Evolutionary conservation across 2,888 invertebrate species (phyloP).

Genomic region (Furcula furcula): DNA sequence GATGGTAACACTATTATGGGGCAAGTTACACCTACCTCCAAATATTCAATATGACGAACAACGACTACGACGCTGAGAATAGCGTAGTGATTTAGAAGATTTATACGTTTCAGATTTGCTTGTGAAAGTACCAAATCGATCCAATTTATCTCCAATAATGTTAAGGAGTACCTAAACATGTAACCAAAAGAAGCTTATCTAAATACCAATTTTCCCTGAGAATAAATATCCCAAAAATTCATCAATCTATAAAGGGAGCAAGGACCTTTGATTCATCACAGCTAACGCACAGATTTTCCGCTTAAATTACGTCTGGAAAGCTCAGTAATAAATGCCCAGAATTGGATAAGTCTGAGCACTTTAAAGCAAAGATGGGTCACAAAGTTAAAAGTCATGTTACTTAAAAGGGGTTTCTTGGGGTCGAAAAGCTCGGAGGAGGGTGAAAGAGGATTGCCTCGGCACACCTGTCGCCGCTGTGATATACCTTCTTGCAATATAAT

Average conservation of each 20-base stretch:
- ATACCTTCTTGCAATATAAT: slow-evolving; percentile 48
- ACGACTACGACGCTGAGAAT: too few relatives aligned
- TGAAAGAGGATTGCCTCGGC: slow-evolving; percentile 69
- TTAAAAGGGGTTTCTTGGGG: slow-evolving; percentile 76
- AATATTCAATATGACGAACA: too few relatives aligned
- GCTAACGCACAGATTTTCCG: slow-evolving; percentile 33
- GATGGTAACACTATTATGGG: too few relatives aligned
- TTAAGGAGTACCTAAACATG: too few relatives aligned
- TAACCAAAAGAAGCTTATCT: too few relatives aligned
- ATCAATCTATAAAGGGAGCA: slow-evolving; percentile 19
- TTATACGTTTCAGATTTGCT: too few relatives aligned
- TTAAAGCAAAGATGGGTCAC: slow-evolving; percentile 77
- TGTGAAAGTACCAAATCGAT: too few relatives aligned
- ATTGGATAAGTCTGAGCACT: slow-evolving; percentile 66
- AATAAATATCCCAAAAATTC: too few relatives aligned
- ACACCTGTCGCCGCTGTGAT: slow-evolving; percentile 65
- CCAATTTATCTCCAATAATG: too few relatives aligned
- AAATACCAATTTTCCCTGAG: too few relatives aligned
- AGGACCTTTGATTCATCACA: slow-evolving; percentile 23
- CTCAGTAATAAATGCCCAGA: slow-evolving; percentile 45
- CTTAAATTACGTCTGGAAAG: slow-evolving; percentile 37
- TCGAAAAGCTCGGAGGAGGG: slow-evolving; percentile 63
- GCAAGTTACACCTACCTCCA: too few relatives aligned
- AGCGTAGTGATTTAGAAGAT: too few relatives aligned
- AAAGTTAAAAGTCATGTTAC: slow-evolving; percentile 81